Conservation (phyloP, 1,140 invertebrate species). For the Drosophila persimilis region DNA sequence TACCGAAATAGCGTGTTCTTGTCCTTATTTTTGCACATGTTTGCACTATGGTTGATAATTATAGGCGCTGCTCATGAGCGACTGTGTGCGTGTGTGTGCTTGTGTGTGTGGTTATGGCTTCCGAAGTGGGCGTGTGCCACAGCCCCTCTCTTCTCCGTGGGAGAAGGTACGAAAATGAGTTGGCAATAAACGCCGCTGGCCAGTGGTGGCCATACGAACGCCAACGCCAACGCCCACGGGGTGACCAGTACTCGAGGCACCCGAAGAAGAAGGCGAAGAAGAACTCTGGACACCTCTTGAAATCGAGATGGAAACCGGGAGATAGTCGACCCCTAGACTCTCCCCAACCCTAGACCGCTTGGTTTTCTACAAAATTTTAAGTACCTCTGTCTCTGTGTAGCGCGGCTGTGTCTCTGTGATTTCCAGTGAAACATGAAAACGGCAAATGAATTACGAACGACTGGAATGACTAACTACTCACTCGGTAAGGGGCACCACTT, state of each 20-base stretch:
- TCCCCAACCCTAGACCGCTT: neutral
- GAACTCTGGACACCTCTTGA: slow-evolving; percentile 36
- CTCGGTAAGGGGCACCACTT: slow-evolving; percentile 15
- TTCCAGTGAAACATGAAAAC: slow-evolving; percentile 70
- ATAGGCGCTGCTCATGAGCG: slow-evolving; percentile 64
- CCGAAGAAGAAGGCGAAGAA: too few relatives aligned
- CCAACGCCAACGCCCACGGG: slow-evolving; percentile 48
- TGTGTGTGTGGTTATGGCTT: slow-evolving; percentile 34
- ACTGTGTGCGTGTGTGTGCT: slow-evolving; percentile 1
- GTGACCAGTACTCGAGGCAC: neutral
- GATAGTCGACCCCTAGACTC: slow-evolving; percentile 34
- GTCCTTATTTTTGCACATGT: slow-evolving; percentile 56
- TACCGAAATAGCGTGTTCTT: slow-evolving; percentile 5
- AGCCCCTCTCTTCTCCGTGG: slow-evolving; percentile 28
- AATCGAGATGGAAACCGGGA: slow-evolving; percentile 37
- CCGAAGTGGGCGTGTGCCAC: slow-evolving; percentile 57
- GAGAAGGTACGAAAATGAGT: slow-evolving; percentile 50
- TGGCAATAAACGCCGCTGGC: slow-evolving; percentile 44
- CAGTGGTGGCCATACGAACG: slow-evolving; percentile 10
- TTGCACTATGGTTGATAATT: slow-evolving; percentile 77
- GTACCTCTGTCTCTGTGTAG: slow-evolving; percentile 17
- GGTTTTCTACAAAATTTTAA: slow-evolving; percentile 24
- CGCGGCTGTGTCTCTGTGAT: slow-evolving; percentile 36
- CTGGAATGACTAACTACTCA: slow-evolving; percentile 51
- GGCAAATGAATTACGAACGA: slow-evolving; percentile 56